Conservation (phyloP, 1,140 invertebrate genomes). For the Pogonognathellus flavescens region DNA sequence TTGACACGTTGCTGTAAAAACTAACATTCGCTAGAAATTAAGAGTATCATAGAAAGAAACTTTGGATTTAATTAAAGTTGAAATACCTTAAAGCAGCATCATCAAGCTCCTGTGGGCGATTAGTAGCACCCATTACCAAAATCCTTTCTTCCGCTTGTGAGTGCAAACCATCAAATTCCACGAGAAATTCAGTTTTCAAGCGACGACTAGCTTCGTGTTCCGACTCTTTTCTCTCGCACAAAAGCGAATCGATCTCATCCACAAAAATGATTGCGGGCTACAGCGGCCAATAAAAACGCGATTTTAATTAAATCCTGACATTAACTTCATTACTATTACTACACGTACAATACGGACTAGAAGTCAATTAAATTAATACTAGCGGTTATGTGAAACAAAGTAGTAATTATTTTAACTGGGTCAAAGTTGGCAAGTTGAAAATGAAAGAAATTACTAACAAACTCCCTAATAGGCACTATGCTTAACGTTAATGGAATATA, state of each 20-base stretch:
- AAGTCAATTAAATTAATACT: no score
- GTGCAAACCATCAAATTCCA: constrained; percentile 94
- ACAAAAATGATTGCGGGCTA: constrained; percentile 95
- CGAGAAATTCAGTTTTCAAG: constrained; percentile 98
- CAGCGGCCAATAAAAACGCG: constrained; percentile 50
- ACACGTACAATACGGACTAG: no score
- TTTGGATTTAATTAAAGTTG: background rate
- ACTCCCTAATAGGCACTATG: no score
- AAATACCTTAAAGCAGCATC: constrained; percentile 63
- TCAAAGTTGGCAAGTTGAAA: no score
- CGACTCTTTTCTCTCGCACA: constrained; percentile 89
- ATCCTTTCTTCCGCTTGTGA: constrained; percentile 88
- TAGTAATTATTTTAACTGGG: no score
- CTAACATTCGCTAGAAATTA: no score
- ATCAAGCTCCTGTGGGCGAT: constrained; percentile 89
- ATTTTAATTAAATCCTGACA: background rate
- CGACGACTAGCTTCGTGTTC: constrained; percentile 96
- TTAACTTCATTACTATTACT: no score
- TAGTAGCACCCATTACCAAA: constrained; percentile 97
- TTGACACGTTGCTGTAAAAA: no score
- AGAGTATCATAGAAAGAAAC: no score
- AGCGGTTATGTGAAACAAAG: no score
- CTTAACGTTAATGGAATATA: constrained; percentile 62
- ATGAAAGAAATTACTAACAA: no score
- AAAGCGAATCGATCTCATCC: constrained; percentile 95